Evolutionary conservation across 2,797 vertebrate species (phyloP).

Genomic region (Smutsia temminckii): DNA sequence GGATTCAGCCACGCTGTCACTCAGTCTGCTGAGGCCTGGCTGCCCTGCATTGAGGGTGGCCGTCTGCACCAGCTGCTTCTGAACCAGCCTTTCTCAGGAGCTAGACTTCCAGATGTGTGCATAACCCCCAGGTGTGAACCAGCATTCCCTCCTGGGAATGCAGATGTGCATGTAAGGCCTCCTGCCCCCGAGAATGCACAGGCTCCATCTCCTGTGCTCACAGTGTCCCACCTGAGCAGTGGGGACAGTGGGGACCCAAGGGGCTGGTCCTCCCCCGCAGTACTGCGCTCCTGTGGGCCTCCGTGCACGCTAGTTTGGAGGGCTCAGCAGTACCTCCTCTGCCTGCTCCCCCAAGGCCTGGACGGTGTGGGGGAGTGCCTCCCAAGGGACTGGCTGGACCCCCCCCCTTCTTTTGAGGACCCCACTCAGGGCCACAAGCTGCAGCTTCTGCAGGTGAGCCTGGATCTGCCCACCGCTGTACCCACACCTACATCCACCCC

Average conservation of each 20-base stretch:
- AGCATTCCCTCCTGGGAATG: neutral
- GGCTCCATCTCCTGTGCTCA: neutral
- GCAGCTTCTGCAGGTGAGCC: neutral
- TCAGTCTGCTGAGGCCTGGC: rapidly evolving
- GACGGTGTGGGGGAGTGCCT: neutral
- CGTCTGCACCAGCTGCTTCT: neutral
- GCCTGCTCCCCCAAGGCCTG: neutral
- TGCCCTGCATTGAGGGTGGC: neutral
- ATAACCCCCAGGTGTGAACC: neutral
- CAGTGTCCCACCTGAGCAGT: neutral
- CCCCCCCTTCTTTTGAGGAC: neutral
- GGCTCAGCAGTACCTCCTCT: neutral
- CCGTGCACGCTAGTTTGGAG: neutral
- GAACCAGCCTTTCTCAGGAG: neutral
- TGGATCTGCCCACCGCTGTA: neutral
- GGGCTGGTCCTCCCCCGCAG: neutral
- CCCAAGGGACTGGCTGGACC: neutral
- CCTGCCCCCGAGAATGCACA: neutral
- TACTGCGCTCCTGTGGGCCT: too few species aligned
- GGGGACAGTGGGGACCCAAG: neutral
- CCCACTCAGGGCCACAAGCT: neutral
- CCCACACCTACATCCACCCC: neutral
- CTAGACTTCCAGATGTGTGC: rapidly evolving
- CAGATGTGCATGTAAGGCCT: too few species aligned
- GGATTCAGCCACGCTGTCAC: neutral